Evolutionary conservation across 2,888 invertebrate species (phyloP).

Genomic region (Pinctada fucata): DNA sequence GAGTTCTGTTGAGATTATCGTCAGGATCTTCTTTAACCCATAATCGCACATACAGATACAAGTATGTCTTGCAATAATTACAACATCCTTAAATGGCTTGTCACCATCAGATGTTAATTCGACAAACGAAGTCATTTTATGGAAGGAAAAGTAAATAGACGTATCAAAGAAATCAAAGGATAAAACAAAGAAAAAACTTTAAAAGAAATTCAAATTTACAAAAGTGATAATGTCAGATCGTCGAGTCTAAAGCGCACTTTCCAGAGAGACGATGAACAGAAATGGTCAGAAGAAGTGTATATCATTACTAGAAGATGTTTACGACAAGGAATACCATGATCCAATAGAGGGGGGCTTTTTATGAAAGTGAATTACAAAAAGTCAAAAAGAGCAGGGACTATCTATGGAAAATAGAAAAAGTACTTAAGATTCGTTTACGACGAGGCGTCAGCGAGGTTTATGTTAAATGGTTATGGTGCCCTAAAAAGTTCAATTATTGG

Average conservation of each 20-base stretch:
- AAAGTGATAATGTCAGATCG: slow-evolving; percentile 31
- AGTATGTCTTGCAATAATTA: slow-evolving; percentile 26
- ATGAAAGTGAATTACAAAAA: slow-evolving; percentile 26
- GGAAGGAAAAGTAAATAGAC: slow-evolving; percentile 24
- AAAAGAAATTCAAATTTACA: slow-evolving; percentile 34
- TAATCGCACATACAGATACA: slow-evolving; percentile 32
- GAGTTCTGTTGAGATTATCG: no score
- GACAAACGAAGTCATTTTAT: slow-evolving; percentile 11
- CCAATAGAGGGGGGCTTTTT: slow-evolving; percentile 17
- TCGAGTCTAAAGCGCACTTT: slow-evolving; percentile 35
- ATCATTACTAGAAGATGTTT: slow-evolving; percentile 13
- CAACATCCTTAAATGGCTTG: slow-evolving; percentile 20
- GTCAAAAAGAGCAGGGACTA: slow-evolving; percentile 23
- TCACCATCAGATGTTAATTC: not conserved
- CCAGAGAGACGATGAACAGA: slow-evolving; percentile 37
- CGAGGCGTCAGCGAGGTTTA: slow-evolving; percentile 27
- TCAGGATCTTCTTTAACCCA: slow-evolving; percentile 2
- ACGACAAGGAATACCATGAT: slow-evolving; percentile 5
- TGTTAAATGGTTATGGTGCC: slow-evolving; percentile 35
- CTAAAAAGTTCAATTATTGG: slow-evolving; percentile 33
- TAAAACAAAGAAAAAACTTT: slow-evolving; percentile 9
- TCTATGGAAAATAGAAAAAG: slow-evolving; percentile 26
- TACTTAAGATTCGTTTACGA: slow-evolving; percentile 8
- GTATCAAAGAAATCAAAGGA: slow-evolving; percentile 13
- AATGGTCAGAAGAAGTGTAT: slow-evolving; percentile 23